Percentiles rank a stretch among this genome's conserved stretches.
Conservation (phyloP, 2,797 vertebrate species). For the Siniperca scherzeri region DNA sequence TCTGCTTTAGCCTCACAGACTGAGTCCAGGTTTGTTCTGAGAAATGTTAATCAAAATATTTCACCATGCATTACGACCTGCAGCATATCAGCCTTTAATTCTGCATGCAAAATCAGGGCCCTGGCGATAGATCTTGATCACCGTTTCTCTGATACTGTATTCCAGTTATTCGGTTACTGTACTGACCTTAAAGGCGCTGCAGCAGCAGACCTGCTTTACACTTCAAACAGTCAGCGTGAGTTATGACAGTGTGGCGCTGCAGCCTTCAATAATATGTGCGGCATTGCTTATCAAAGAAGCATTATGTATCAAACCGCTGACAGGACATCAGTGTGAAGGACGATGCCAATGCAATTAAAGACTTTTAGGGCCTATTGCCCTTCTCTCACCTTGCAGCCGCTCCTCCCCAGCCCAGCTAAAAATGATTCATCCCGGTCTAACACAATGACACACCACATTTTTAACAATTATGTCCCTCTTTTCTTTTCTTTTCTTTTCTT, state of each 20-base stretch:
- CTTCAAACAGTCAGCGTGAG: constrained; percentile 34
- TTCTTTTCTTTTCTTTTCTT: constrained; percentile 8
- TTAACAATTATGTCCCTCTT: neutral
- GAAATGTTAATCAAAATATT: neutral
- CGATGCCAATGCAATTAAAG: constrained; percentile 65
- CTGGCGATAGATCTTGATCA: neutral
- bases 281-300: constrained; percentile 52
- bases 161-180: constrained; percentile 2
- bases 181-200: neutral
- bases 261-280: constrained; percentile 49
- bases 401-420: constrained; percentile 33
- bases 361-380: constrained; percentile 65
- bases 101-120: neutral
- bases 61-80: neutral
- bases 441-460: constrained; percentile 24
- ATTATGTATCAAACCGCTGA: constrained; percentile 60
- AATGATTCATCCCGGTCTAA: constrained; percentile 32
- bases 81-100: constrained; percentile 1
- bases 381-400: constrained; percentile 66
- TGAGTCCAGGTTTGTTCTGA: neutral
- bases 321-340: constrained; percentile 69
- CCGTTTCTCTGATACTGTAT: neutral
- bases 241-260: constrained; percentile 41
- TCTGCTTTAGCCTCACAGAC: neutral
- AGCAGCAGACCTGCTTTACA: neutral